Evolutionary conservation across 2,113 vertebrate genomes (phyloP), one percentile per base, ranked within the genome.

Genomic region (Mola mola): DNA sequence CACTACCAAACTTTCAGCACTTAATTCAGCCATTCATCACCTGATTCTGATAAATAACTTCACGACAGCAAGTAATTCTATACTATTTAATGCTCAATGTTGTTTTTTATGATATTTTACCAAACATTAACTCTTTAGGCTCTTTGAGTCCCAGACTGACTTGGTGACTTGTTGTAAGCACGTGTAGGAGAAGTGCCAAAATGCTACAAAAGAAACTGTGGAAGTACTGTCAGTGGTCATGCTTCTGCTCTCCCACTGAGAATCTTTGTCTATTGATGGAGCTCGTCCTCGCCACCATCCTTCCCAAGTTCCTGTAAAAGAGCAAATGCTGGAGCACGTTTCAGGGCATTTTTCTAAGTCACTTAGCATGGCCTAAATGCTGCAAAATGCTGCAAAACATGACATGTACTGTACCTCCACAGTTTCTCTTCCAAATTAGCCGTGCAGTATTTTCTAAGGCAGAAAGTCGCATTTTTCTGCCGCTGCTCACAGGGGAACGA

Each of bases 391-490:
- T 15, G 11, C 13, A 4, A 15, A 11, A 13, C 5, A 13, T 3
- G 13, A 12, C 5, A 1, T 4, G 3, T 3, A 3, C 2, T 22
- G 37, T 64, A 75, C 59, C 50, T 83, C 72, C 78, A 84, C 77
- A 81, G 81, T 86, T 87, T 88, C 60, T 85, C 62, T 79, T 59
- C 3, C 20, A 22, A 24, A 37, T 51, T 84, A 87, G 86, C 63
- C 62, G 60, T 74, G 79, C 84, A 88, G 87, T 89, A 71, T 89
- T 90, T 86, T 86, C 31, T 80, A 72, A 79, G 88, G 48, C 81
- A 68, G 75, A 74, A 77, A 58, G 61, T 79, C 36, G 12, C 44
- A 8, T 75, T 82, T 78, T 67, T 82, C 69, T 67, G 48, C 67
- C 1, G n/a, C n/a, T 71, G 28, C 58, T 28, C 9, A 37, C 40